Percentiles rank a stretch among this genome's conserved stretches.
These are phyloP conservation scores for Ostrea edulis DNA, from an alignment of 1,140 invertebrate species.

Conservation along the genomic window DNA sequence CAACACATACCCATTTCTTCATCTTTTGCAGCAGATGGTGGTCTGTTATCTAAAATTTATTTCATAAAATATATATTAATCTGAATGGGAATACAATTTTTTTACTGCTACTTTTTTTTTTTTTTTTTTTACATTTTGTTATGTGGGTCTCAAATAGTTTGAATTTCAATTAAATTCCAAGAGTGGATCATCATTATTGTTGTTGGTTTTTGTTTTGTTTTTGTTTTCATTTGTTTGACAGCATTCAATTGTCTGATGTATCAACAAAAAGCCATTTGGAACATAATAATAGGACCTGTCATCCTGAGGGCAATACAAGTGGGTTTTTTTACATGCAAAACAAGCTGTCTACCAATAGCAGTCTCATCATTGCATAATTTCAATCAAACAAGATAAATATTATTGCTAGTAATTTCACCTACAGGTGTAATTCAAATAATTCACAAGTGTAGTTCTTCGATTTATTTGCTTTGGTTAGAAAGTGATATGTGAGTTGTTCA, in stretches of 20 bases:
- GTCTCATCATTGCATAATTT: constrained; percentile 27
- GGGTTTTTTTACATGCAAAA: constrained; percentile 10
- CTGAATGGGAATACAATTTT: not conserved
- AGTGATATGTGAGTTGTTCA: not conserved
- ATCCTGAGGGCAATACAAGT: not conserved
- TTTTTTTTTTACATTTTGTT: not conserved
- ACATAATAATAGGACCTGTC: not conserved
- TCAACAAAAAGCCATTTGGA: not conserved
- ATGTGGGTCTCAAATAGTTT: not conserved
- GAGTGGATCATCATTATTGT: too few species aligned
- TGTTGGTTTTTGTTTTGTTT: not conserved
- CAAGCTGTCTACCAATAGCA: not conserved
- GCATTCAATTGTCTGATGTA: not conserved
- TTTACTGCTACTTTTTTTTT: not conserved
- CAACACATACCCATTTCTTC: constrained; percentile 13
- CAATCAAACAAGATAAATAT: constrained; percentile 7
- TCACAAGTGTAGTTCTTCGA: not conserved
- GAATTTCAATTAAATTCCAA: constrained; percentile 1
- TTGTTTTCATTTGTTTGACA: not conserved
- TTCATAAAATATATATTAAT: not conserved
- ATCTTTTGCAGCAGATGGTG: constrained; percentile 2
- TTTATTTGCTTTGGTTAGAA: not conserved
- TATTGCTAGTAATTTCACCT: constrained; percentile 8
- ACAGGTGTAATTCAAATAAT: constrained; percentile 21
- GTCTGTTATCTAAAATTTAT: not conserved